Evolutionary conservation across 2,113 vertebrate genomes (phyloP), one percentile per base, ranked within the genome.

Genomic region (Echinops telfairi): DNA sequence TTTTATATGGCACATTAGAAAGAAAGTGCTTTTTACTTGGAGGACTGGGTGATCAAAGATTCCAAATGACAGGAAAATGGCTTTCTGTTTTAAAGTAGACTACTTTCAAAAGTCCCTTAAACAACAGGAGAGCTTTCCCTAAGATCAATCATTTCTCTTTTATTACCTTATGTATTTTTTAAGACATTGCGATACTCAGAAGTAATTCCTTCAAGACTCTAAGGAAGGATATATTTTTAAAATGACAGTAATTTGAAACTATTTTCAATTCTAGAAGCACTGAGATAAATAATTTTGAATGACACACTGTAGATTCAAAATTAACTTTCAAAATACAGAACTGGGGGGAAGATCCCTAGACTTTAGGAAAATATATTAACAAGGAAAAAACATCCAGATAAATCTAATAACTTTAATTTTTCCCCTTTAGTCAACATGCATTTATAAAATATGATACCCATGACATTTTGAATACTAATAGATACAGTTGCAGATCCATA

Each of bases 51-150:
- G 77, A 73, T 92, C 47, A 92, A 90, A 94, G 78, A 86, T 80
- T 94, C 23, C 43, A 92, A 91, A 15, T 82, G 68, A 90, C 16
- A 86, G 76, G 40, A 88, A 93, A 95, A 91, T 19, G 66, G 40
- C 20, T 92, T 77, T 94, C 38, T 94, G 60, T 82, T 92, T 27
- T 36, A 92, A 83, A 94, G n/a, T 6, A 79, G 77, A 86, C 83
- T 88, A 90, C 88, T 92, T 95, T 96, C 79, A 77, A 85, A 91
- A 93, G 33, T 75, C 53, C 58, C 22, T 95, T 91, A 89, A 88
- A 85, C 20, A 82, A 66, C 0, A 93, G 22, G 43, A 88, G 91
- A 89, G 40, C 31, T 92, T 85, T 95, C 66, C 47, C 27, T 47
- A 70, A 81, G 29, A 86, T 27, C 89, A 92, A 87, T 87, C 2